phyloP scores from a whole-genome alignment of 1,140 invertebrate species.

The Drosophila novamexicana region DNA sequence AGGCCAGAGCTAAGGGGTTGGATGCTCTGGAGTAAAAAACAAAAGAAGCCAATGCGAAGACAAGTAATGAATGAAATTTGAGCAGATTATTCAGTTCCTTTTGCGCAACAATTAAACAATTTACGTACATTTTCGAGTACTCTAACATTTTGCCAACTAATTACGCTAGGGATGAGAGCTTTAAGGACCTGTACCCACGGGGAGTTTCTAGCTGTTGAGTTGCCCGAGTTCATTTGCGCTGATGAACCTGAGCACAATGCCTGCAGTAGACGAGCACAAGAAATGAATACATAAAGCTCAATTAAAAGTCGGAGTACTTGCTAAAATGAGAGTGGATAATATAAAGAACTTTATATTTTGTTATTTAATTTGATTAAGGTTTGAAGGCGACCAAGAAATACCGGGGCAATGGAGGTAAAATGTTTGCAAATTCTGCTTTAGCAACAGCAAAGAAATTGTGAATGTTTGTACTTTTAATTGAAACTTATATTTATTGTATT shows the following conservation, averaged over 20 bases:
- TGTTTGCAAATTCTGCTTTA: no score
- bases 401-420: no score
- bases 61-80: conserved; percentile 74
- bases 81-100: conserved; percentile 76
- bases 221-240: conserved; percentile 49
- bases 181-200: background rate
- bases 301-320: conserved; percentile 15
- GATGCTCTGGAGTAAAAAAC: conserved; percentile 7
- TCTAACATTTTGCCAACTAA: conserved; percentile 70
- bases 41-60: conserved; percentile 26
- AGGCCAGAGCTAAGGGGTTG: background rate
- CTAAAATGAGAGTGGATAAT: background rate
- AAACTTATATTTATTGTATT: no score
- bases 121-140: conserved; percentile 65
- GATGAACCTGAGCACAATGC: conserved; percentile 41
- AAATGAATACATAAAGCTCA: conserved; percentile 42
- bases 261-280: conserved; percentile 26
- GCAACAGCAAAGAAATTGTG: no score
- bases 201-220: conserved; percentile 3
- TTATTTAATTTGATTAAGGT: no score
- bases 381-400: no score
- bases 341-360: background rate
- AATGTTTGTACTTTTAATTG: no score
- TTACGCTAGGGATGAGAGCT: conserved; percentile 41
- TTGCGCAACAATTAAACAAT: conserved; percentile 77